Percentiles rank a stretch among this genome's conserved stretches.
phyloP scores from a whole-genome alignment of 2,797 vertebrate genomes.

The Acrossocheilus wenchowensis region DNA sequence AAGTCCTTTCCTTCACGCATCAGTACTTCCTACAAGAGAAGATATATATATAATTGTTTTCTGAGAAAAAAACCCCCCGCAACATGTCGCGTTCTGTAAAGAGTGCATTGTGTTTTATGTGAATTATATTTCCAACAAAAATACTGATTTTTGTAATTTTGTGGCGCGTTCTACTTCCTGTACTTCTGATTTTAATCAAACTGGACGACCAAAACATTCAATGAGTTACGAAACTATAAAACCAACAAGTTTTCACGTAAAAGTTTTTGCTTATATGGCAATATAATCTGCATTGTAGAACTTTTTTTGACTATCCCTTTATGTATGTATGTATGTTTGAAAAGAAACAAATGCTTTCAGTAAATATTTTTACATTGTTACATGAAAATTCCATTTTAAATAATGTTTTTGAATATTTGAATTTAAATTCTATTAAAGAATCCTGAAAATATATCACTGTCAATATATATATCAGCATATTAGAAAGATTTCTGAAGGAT shows the following conservation, averaged over 20 bases:
- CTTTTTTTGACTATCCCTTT: background rate
- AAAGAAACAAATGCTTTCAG: no score
- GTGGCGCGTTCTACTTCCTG: background rate
- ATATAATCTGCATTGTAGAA: no score
- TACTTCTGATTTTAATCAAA: background rate
- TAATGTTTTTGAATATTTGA: no score
- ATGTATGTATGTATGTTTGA: no score
- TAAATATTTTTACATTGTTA: no score
- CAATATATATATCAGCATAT: background rate
- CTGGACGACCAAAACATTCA: slow-evolving; percentile 31
- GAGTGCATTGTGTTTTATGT: background rate
- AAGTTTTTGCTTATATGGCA: no score
- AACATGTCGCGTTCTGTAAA: background rate
- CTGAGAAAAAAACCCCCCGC: no score
- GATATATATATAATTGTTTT: background rate
- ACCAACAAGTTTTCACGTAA: background rate
- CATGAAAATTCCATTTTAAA: no score
- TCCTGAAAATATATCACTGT: background rate
- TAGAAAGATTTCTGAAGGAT: background rate
- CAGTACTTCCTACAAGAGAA: background rate
- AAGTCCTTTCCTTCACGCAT: slow-evolving; percentile 19
- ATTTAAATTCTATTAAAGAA: no score
- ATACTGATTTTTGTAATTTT: background rate
- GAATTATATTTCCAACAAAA: background rate
- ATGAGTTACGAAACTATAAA: background rate